Percentiles rank a stretch among this genome's conserved stretches.
Evolutionary conservation across 2,113 vertebrate species (phyloP).

Genomic region (Tetraodon nigroviridis): DNA sequence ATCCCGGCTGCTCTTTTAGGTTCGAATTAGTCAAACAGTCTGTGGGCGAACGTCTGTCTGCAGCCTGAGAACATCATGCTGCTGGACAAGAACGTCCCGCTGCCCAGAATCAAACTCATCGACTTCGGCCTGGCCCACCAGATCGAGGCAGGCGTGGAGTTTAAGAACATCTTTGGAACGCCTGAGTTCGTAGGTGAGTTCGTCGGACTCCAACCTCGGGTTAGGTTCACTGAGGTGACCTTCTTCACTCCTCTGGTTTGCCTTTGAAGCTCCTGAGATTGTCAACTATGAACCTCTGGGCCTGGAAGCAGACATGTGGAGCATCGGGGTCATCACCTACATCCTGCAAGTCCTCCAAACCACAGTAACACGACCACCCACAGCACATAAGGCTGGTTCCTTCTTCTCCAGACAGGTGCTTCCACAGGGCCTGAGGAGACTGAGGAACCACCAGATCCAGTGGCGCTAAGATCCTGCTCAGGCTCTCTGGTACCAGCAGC

Average conservation of each 20-base stretch:
- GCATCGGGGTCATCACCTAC: conserved; percentile 97
- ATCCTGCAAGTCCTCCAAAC: conserved; percentile 83
- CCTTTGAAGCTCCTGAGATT: conserved; percentile 89
- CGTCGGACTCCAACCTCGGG: too few relatives aligned
- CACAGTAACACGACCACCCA: too few relatives aligned
- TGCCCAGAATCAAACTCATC: conserved; percentile 93
- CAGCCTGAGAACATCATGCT: conserved; percentile 99
- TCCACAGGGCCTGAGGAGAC: too few relatives aligned
- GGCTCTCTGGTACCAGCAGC: neutral
- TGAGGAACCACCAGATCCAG: too few relatives aligned
- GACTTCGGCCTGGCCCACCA: conserved; percentile 95
- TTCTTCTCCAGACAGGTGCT: too few relatives aligned
- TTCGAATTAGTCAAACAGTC: neutral
- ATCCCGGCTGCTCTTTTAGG: too few relatives aligned
- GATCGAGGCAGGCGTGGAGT: conserved; percentile 94
- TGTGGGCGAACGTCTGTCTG: conserved; percentile 16
- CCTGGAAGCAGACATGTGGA: conserved; percentile 96
- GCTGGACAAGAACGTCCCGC: conserved; percentile 85
- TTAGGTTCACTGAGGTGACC: too few relatives aligned
- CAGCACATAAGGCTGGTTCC: too few relatives aligned
- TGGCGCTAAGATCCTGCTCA: too few relatives aligned
- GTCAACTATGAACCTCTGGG: conserved; percentile 96
- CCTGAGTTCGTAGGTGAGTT: conserved; percentile 94
- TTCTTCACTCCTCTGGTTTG: neutral
- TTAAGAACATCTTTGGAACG: conserved; percentile 97